A percentile compares a stretch with the other conserved stretches of the same genome.
Evolutionary conservation across 2,113 vertebrate species (phyloP).

Genomic region (Chaenogobius annularis): DNA sequence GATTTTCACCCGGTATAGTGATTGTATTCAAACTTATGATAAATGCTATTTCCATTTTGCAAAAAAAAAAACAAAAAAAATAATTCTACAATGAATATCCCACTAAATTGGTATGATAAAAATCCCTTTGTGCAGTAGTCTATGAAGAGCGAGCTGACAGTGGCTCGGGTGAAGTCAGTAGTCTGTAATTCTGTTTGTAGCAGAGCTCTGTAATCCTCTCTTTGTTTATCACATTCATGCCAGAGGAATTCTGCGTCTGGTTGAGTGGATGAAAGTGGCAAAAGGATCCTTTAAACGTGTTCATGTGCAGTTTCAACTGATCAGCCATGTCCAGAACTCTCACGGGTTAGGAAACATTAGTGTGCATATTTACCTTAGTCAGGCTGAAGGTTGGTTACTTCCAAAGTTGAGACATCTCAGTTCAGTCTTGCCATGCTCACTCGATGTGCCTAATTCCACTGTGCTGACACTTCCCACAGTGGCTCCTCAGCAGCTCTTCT

Average conservation of each 20-base stretch:
- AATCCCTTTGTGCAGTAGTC: background rate
- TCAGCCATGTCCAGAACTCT: background rate
- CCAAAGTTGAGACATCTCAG: conserved; percentile 7
- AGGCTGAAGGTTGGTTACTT: background rate
- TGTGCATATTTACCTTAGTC: background rate
- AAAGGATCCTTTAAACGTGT: background rate
- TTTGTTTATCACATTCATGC: conserved; percentile 36
- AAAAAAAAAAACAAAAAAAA: background rate
- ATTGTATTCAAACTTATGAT: too few species aligned
- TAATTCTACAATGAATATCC: background rate
- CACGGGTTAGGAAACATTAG: background rate
- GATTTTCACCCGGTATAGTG: too few species aligned
- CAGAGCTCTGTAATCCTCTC: conserved; percentile 29
- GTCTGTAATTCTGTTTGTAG: conserved; percentile 22
- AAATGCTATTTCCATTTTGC: background rate
- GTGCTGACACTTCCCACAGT: conserved; percentile 45
- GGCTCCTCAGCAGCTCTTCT: conserved; percentile 59
- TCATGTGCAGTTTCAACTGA: background rate
- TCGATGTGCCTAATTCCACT: conserved; percentile 38
- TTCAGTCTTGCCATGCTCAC: conserved; percentile 14
- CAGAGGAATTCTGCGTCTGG: conserved; percentile 16
- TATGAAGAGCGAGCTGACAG: background rate
- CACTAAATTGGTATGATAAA: background rate
- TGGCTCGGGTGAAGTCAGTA: background rate
- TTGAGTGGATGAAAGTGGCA: conserved; percentile 17